These are phyloP conservation scores for Myiotriccus ornatus DNA, from an alignment of 2,797 vertebrate genomes.

Conservation along the genomic window DNA sequence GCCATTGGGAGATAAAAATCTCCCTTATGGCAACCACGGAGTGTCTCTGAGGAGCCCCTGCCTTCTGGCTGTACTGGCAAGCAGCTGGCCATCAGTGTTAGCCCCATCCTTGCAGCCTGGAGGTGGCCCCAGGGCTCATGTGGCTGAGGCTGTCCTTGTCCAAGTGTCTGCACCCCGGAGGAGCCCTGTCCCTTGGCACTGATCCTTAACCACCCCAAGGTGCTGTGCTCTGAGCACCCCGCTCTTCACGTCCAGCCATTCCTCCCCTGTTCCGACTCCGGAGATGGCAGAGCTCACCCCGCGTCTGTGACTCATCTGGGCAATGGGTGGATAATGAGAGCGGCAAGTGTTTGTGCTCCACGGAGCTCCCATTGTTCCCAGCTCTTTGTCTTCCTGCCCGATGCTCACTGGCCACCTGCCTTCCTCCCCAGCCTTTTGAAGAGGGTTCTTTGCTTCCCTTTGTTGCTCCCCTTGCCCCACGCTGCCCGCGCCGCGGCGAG, in stretches of 20 bases:
- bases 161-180: rapidly evolving
- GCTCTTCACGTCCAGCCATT: not conserved
- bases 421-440: not conserved
- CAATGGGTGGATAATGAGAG: not conserved
- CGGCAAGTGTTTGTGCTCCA: not conserved
- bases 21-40: not conserved
- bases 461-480: slow-evolving; percentile 3
- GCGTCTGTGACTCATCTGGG: not conserved
- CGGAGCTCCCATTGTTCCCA: not conserved
- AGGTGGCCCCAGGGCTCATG: rapidly evolving
- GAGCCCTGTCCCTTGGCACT: not conserved
- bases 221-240: rapidly evolving
- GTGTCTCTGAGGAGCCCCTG: not conserved
- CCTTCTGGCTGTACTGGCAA: not conserved
- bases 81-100: not conserved
- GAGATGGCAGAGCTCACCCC: not conserved
- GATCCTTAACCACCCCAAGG: rapidly evolving
- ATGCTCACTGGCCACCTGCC: slow-evolving; percentile 49
- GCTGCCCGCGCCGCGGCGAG: not conserved
- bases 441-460: not conserved
- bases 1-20: not conserved
- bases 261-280: not conserved
- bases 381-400: not conserved
- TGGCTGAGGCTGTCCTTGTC: not conserved
- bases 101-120: not conserved